Conservation (phyloP, 2,888 invertebrate species). For the Nemoura dubitans region DNA sequence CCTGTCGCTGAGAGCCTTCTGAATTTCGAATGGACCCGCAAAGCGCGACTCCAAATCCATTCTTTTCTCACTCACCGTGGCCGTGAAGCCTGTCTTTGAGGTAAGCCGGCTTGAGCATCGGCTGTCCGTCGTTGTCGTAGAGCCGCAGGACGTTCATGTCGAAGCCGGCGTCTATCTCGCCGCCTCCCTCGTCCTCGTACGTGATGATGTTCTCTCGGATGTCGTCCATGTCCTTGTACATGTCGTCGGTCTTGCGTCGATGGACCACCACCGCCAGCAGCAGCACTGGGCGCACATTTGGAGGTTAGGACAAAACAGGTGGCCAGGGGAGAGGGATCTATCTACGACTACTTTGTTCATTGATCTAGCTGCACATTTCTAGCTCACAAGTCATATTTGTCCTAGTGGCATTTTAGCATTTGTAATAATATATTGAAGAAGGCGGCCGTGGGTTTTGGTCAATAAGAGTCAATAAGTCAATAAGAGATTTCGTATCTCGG, state of each 20-base stretch:
- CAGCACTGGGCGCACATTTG: too few relatives aligned
- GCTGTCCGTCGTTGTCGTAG: constrained; percentile 63
- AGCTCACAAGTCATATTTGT: too few relatives aligned
- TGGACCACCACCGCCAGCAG: constrained; percentile 91
- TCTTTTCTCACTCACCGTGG: not conserved
- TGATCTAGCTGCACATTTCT: too few relatives aligned
- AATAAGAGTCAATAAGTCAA: too few relatives aligned
- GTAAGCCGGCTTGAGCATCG: constrained; percentile 53
- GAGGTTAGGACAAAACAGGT: too few relatives aligned
- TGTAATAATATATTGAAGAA: too few relatives aligned
- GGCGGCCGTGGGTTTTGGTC: too few relatives aligned
- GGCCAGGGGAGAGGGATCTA: too few relatives aligned
- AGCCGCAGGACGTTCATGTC: constrained; percentile 83
- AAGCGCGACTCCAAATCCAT: not conserved
- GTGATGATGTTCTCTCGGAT: constrained; percentile 97
- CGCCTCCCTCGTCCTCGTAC: constrained; percentile 98
- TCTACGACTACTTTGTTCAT: too few relatives aligned
- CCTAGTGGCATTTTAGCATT: too few relatives aligned
- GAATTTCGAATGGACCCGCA: too few relatives aligned
- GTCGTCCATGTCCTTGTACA: constrained; percentile 93
- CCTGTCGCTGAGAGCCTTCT: not conserved
- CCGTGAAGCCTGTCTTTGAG: not conserved
- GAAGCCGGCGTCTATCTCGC: constrained; percentile 95
- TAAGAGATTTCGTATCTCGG: too few relatives aligned
- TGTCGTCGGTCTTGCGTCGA: constrained; percentile 84